Evolutionary conservation across 1,140 invertebrate species (phyloP).

Genomic region (Halotydeus destructor): DNA sequence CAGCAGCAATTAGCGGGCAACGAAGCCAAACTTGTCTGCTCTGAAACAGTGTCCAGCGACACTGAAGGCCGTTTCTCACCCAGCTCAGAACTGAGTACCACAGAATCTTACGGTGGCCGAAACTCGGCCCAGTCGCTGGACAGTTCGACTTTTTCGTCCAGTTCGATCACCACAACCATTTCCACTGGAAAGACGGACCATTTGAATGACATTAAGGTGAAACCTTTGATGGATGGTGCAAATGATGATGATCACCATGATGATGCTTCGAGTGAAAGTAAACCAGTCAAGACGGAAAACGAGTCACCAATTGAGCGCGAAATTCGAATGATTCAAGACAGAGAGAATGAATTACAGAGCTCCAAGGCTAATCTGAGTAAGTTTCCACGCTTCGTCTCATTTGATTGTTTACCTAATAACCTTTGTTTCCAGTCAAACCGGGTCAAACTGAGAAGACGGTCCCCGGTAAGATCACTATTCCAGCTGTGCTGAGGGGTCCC

Average conservation of each 20-base stretch:
- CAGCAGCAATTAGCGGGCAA: background rate
- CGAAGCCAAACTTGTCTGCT: background rate
- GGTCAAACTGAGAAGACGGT: background rate
- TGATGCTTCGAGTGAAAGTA: slow-evolving; percentile 25
- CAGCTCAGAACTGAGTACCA: too few relatives aligned
- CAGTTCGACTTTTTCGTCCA: too few relatives aligned
- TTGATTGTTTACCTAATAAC: background rate
- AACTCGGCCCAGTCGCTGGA: too few relatives aligned
- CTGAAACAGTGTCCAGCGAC: too few relatives aligned
- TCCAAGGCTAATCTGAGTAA: slow-evolving; percentile 21
- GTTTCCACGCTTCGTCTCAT: background rate
- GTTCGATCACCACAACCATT: too few relatives aligned
- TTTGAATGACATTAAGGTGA: slow-evolving; percentile 12
- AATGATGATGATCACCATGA: slow-evolving; percentile 11
- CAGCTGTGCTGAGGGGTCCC: too few relatives aligned
- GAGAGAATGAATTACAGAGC: slow-evolving; percentile 31
- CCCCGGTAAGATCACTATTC: background rate
- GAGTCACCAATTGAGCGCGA: slow-evolving; percentile 35
- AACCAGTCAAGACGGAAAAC: too few relatives aligned
- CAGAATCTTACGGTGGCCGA: too few relatives aligned
- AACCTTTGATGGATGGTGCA: slow-evolving; percentile 7
- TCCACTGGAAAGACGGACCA: too few relatives aligned
- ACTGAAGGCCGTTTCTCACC: too few relatives aligned
- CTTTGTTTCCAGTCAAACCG: background rate
- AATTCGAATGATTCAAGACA: slow-evolving; percentile 30